Percentiles rank a stretch among this genome's conserved stretches.
These are phyloP conservation scores for Pipistrellus nathusii DNA, from an alignment of 2,797 vertebrate genomes.

Conservation along the genomic window DNA sequence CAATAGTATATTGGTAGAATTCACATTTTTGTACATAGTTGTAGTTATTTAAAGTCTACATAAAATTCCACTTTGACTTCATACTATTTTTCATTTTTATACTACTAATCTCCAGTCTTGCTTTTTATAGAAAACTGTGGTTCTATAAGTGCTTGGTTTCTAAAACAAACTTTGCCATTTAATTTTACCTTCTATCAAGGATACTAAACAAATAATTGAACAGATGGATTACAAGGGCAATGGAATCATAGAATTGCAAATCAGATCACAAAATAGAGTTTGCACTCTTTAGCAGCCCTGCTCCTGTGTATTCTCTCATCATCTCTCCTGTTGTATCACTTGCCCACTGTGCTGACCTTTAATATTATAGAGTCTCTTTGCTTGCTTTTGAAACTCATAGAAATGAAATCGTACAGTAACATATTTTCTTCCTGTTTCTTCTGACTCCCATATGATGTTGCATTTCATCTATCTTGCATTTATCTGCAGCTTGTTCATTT, in stretches of 20 bases:
- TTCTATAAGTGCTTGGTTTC: neutral
- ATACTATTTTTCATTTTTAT: neutral
- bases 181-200: neutral
- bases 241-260: neutral
- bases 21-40: neutral
- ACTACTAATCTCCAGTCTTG: neutral
- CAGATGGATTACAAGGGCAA: neutral
- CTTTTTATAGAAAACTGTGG: neutral
- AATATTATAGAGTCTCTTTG: no score
- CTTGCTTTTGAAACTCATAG: neutral
- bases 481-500: neutral
- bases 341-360: neutral
- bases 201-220: neutral
- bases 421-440: no score
- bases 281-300: no score
- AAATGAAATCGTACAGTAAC: neutral
- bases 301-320: rapidly evolving
- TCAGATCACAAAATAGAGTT: neutral
- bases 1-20: neutral
- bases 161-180: neutral
- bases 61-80: neutral
- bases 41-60: neutral
- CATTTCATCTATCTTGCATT: neutral
- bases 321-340: rapidly evolving
- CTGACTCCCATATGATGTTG: neutral